Conservation (phyloP, 1,140 invertebrate genomes). For the Paracyclopina nana region DNA sequence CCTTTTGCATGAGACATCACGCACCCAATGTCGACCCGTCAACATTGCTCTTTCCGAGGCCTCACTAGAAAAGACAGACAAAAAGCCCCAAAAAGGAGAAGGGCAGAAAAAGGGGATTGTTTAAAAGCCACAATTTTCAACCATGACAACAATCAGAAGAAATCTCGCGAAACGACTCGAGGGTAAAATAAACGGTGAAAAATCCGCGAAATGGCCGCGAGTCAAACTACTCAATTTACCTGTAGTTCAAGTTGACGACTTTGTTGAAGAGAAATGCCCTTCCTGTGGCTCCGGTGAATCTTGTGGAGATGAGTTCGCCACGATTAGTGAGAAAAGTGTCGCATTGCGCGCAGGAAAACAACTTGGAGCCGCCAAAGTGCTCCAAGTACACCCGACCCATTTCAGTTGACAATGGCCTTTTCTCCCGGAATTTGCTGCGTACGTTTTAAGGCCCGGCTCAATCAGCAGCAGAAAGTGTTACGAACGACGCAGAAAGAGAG, state of each 20-base stretch:
- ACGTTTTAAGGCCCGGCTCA: too few relatives aligned
- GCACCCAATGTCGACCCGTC: constrained; percentile 84
- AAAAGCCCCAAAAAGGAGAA: too few relatives aligned
- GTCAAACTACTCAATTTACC: too few relatives aligned
- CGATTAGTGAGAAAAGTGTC: constrained; percentile 88
- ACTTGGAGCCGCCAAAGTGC: constrained; percentile 70
- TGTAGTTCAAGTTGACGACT: constrained; percentile 76
- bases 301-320: constrained; percentile 74
- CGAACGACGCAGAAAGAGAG: too few relatives aligned
- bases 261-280: constrained; percentile 84
- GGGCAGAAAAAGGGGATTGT: too few relatives aligned
- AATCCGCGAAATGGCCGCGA: too few relatives aligned
- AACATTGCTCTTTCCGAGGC: constrained; percentile 84
- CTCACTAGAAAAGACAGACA: constrained; percentile 47
- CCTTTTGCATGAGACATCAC: constrained; percentile 92
- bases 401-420: not conserved
- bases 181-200: too few relatives aligned
- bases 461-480: too few relatives aligned
- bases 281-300: constrained; percentile 91
- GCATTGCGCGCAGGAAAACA: constrained; percentile 85
- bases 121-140: too few relatives aligned
- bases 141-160: too few relatives aligned
- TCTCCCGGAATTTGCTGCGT: too few relatives aligned
- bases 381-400: constrained; percentile 91
- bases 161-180: too few relatives aligned